Evolutionary conservation across 2,888 invertebrate genomes (phyloP).

Genomic region (Seira ritae): DNA sequence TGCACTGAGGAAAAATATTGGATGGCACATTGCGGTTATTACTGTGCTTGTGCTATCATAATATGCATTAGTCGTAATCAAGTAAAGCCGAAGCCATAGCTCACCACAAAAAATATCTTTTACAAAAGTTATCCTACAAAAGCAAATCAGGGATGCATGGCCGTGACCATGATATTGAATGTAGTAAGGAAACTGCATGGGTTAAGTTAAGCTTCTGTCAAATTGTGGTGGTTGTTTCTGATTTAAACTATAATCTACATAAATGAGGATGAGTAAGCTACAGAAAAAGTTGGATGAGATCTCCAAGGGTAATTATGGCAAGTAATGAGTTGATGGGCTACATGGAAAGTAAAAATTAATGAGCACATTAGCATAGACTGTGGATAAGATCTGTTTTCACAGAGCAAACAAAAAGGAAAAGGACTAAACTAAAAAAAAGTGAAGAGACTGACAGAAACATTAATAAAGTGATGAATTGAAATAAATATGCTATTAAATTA

Average conservation of each 20-base stretch:
- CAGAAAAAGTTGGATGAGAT: not conserved
- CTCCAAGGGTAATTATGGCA: not conserved
- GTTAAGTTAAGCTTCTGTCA: no score
- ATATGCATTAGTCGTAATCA: slow-evolving; percentile 5
- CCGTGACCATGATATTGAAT: no score
- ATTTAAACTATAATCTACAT: not conserved
- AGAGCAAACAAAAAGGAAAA: not conserved
- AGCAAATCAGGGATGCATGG: no score
- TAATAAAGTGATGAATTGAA: not conserved
- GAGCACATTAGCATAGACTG: not conserved
- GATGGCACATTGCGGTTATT: no score
- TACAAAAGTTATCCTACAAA: no score
- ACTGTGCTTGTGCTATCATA: not conserved
- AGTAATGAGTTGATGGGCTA: not conserved
- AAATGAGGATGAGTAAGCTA: not conserved
- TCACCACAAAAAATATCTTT: not conserved
- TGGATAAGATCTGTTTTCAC: not conserved
- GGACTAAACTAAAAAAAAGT: not conserved
- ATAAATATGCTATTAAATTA: not conserved
- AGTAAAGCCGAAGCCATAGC: not conserved
- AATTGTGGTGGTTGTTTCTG: no score
- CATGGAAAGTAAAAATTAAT: not conserved
- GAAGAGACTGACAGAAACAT: not conserved
- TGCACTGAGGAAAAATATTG: no score
- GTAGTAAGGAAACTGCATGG: no score